Evolutionary conservation across 2,797 vertebrate genomes (phyloP).

Genomic region (Perodicticus potto): DNA sequence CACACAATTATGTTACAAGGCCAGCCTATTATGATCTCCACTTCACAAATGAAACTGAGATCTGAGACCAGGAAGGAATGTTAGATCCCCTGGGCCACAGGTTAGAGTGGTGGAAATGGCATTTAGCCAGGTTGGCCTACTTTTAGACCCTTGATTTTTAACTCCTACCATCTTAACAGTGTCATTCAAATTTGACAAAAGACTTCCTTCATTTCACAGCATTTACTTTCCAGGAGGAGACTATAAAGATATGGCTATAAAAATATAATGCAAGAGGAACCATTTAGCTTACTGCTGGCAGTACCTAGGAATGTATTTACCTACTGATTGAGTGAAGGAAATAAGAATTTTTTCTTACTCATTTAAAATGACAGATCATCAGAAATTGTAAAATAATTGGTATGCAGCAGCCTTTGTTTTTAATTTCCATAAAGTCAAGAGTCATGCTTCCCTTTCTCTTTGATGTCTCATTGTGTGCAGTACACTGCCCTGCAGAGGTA

Average conservation of each 20-base stretch:
- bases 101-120: not conserved
- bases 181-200: constrained; percentile 20
- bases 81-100: too few species aligned
- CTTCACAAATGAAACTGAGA: not conserved
- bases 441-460: constrained; percentile 23
- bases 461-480: constrained; percentile 25
- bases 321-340: constrained; percentile 37
- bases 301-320: constrained; percentile 29
- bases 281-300: constrained; percentile 21
- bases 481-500: constrained; percentile 55
- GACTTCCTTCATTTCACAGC: not conserved
- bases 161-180: not conserved
- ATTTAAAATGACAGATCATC: constrained; percentile 34
- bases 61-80: not conserved
- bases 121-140: not conserved
- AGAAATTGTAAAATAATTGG: constrained; percentile 58
- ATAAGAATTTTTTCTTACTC: constrained; percentile 4
- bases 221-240: constrained; percentile 2
- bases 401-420: not conserved
- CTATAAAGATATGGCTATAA: constrained; percentile 7
- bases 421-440: constrained; percentile 8
- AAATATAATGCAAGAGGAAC: not conserved
- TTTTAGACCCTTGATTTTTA: not conserved
- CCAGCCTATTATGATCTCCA: not conserved
- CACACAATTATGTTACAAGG: not conserved